Evolutionary conservation across 2,797 vertebrate species (phyloP), one percentile per base, ranked within the genome.

Genomic region (Ciconia nigra): DNA sequence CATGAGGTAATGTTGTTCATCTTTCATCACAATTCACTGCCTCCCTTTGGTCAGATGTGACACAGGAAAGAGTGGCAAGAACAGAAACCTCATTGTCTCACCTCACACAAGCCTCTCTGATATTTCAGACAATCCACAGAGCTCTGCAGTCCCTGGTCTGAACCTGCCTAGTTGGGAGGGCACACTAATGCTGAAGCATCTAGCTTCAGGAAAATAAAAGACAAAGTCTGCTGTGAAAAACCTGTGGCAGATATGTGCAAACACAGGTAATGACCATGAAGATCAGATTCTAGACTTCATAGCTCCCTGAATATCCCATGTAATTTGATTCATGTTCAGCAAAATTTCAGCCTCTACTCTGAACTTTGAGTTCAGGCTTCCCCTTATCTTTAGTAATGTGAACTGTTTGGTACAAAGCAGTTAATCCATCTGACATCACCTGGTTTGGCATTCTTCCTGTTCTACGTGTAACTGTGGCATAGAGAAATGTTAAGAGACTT

Each of bases 1-100:
- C 59, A 99, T 99, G 99, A 99, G 99, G 99, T 99, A 95, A 96
- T 89, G 81, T 47, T 88, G 85, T 94, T 93, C 0, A 1, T 74
- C 62, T 92, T 96, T 91, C 72, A 51, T 65, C 65, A 5, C 78
- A 41, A 13, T 52, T 89, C 55, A 13, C 52, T 47, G 58, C 69
- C 79, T 91, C 81, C 41, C 61, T 57, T 25, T 14, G 22, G 63
- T 78, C 66, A 76, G 67, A 46, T 88, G 65, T 83, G 86, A 85
- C 76, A 88, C 1, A 0, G 1, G 39, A 83, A 35, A 69, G 58
- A 84, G 61, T 55, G 54, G 47, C 63, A 87, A 73, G 74, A 83
- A 94, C 89, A 96, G 87, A 94, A 93, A 72, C 57, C 72, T 93
- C 77, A 35, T 89, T 97, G 89, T 91, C 62, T 95, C 25, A 65